Evolutionary conservation across 2,888 invertebrate species (phyloP).

Genomic region (Nowickia ferox): DNA sequence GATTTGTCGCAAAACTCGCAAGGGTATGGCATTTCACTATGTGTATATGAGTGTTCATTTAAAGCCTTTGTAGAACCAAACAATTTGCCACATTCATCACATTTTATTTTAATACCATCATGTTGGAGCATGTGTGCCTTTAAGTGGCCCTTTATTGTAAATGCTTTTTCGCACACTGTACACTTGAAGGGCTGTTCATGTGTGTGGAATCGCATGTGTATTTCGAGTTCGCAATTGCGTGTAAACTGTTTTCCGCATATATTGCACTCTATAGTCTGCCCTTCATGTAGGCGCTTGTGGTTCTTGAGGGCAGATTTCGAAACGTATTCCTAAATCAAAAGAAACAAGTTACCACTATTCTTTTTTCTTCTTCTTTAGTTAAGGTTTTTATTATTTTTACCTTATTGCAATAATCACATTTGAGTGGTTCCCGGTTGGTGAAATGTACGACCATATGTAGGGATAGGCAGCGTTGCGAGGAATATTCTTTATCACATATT

Average conservation of each 20-base stretch:
- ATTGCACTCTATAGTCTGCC: constrained; percentile 72
- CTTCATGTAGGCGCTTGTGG: constrained; percentile 73
- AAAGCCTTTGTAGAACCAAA: constrained; percentile 76
- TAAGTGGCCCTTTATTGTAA: constrained; percentile 75
- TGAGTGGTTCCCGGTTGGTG: neutral
- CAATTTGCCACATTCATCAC: constrained; percentile 75
- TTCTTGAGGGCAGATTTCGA: constrained; percentile 73
- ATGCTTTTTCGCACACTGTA: constrained; percentile 74
- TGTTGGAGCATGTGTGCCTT: constrained; percentile 76
- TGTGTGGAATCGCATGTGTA: constrained; percentile 76
- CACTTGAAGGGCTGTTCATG: constrained; percentile 75
- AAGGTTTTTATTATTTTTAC: constrained; percentile 2
- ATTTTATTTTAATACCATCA: constrained; percentile 75
- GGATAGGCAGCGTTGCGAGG: constrained; percentile 74
- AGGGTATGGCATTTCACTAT: constrained; percentile 76
- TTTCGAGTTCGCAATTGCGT: constrained; percentile 74
- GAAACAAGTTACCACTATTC: neutral
- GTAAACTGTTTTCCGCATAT: constrained; percentile 74
- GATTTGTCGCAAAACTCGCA: constrained; percentile 74
- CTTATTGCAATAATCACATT: constrained; percentile 46
- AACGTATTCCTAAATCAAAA: constrained; percentile 50
- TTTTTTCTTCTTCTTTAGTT: neutral
- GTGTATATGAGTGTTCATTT: constrained; percentile 75
- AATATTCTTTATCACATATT: constrained; percentile 74
- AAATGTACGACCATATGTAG: constrained; percentile 74